Percentiles rank a stretch among this genome's conserved stretches.
Conservation (phyloP, 2,888 invertebrate genomes). For the Sericinus montela region DNA sequence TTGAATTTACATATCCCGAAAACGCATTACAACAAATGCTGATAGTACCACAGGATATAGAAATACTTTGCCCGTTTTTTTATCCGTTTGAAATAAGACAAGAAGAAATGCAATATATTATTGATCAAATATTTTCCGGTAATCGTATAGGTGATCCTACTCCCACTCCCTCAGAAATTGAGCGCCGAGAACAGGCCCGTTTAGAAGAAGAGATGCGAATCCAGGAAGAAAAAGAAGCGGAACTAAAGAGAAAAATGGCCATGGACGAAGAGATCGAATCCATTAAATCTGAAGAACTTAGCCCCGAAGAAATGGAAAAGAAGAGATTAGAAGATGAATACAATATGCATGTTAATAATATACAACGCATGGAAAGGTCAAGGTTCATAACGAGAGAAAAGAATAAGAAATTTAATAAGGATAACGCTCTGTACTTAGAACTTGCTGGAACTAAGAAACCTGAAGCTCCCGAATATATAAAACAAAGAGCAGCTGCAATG, state of each 20-base stretch:
- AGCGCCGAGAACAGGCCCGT: slow-evolving; percentile 43
- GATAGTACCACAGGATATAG: slow-evolving; percentile 83
- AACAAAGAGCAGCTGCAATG: slow-evolving; percentile 41
- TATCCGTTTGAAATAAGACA: slow-evolving; percentile 78
- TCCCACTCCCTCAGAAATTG: slow-evolving; percentile 55
- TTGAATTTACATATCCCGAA: slow-evolving; percentile 85
- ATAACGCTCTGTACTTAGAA: slow-evolving; percentile 55
- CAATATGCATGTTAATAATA: slow-evolving; percentile 42
- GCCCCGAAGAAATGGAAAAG: slow-evolving; percentile 48
- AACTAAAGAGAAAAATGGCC: slow-evolving; percentile 43
- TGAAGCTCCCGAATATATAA: slow-evolving; percentile 36
- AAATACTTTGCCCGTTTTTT: slow-evolving; percentile 81
- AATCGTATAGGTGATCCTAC: slow-evolving; percentile 58
- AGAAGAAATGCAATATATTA: slow-evolving; percentile 66
- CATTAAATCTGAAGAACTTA: slow-evolving; percentile 34
- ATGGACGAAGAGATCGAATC: slow-evolving; percentile 47
- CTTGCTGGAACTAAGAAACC: slow-evolving; percentile 59
- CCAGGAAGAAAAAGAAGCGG: slow-evolving; percentile 47
- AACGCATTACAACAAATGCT: slow-evolving; percentile 84
- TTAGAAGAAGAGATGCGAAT: slow-evolving; percentile 44
- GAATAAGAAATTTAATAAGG: slow-evolving; percentile 47
- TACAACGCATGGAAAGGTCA: slow-evolving; percentile 67
- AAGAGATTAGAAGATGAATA: slow-evolving; percentile 44
- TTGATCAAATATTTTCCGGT: slow-evolving; percentile 63
- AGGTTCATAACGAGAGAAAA: slow-evolving; percentile 36